phyloP scores from a whole-genome alignment of 1,140 invertebrate genomes.

The Halictus rubicundus region DNA sequence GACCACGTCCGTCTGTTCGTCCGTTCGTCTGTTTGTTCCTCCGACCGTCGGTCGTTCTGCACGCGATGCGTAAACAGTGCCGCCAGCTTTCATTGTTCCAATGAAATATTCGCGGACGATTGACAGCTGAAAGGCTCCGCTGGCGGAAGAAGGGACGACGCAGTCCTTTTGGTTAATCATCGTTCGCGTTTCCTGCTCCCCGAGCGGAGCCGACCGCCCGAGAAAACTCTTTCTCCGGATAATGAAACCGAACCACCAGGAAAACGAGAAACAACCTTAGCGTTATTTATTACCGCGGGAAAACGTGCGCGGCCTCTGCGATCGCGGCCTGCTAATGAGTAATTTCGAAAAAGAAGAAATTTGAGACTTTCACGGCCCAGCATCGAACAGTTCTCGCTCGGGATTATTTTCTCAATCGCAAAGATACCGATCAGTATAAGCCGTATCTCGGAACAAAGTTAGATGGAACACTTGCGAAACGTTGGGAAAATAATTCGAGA shows the following conservation, averaged over 20 bases:
- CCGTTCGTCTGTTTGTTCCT: neutral
- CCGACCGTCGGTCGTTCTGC: neutral
- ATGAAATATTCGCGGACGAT: constrained; percentile 16
- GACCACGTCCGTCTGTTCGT: neutral
- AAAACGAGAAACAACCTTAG: neutral
- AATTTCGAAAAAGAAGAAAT: too few species aligned
- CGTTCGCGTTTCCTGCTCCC: neutral
- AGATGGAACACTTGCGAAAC: too few species aligned
- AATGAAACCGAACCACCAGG: neutral
- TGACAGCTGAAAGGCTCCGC: constrained; percentile 15
- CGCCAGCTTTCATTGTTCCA: constrained; percentile 6
- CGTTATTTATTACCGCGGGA: neutral
- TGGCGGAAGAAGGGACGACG: neutral
- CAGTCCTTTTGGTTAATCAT: constrained; percentile 4
- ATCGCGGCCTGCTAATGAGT: neutral
- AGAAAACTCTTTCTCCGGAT: neutral
- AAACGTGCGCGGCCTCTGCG: neutral
- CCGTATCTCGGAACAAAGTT: too few species aligned
- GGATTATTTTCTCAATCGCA: too few species aligned
- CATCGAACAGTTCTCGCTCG: too few species aligned
- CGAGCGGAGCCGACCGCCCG: neutral
- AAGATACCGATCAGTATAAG: too few species aligned
- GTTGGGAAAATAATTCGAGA: too few species aligned
- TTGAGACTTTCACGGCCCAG: too few species aligned
- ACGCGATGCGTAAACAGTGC: constrained; percentile 47